These are phyloP conservation scores for Platycercus adscitus DNA, from an alignment of 2,113 vertebrate genomes.

Conservation along the genomic window DNA sequence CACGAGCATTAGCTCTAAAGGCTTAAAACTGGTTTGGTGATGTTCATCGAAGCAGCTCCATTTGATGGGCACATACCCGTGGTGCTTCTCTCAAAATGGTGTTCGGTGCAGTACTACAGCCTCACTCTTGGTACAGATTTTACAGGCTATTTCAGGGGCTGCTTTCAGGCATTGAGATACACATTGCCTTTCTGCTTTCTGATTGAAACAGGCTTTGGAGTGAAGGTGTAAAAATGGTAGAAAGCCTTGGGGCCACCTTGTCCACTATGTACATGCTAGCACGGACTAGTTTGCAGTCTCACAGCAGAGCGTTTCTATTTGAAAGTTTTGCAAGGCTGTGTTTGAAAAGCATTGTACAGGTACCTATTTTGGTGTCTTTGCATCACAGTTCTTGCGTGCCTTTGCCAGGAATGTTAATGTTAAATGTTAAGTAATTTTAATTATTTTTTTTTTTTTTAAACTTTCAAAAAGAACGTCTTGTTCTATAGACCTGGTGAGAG, in stretches of 20 bases:
- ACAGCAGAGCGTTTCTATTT: background rate
- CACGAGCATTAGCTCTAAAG: background rate
- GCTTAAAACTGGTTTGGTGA: background rate
- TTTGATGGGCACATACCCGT: background rate
- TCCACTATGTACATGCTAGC: background rate
- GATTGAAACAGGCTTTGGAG: background rate
- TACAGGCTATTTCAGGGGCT: background rate
- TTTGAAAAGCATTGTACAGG: background rate
- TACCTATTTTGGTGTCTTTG: background rate
- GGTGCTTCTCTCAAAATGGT: background rate
- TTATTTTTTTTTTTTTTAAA: background rate
- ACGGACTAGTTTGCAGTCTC: background rate
- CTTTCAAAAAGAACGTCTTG: background rate
- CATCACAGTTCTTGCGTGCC: background rate
- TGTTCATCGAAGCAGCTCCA: background rate
- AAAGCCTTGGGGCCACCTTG: background rate
- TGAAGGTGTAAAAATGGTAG: background rate
- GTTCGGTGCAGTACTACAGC: fast-evolving
- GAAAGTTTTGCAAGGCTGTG: background rate
- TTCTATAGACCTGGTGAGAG: background rate
- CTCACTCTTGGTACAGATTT: background rate
- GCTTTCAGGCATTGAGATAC: background rate
- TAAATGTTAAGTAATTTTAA: background rate
- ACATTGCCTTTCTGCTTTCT: background rate
- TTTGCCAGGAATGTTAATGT: background rate